Evolutionary conservation across 2,888 invertebrate genomes (phyloP), one percentile per base, ranked within the genome.

Genomic region (Seira musarum): DNA sequence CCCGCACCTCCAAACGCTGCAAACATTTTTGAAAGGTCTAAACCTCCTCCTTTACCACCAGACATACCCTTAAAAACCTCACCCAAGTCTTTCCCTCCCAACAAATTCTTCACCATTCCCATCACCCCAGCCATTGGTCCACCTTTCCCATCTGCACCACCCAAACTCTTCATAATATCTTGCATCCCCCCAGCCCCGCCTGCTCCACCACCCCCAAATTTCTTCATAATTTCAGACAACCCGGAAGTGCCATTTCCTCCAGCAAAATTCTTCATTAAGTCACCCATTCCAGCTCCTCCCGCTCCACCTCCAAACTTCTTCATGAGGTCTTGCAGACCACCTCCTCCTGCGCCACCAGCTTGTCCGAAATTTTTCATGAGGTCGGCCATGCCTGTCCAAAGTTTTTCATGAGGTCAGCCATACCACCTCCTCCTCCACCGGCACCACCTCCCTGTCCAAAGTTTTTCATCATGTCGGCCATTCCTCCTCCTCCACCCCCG

Each of bases 61-160:
- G 74, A 35, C 57, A 74, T 67, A 1, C 61, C 61, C 19, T 71
- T 71, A 5, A 71, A 17, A 10, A 71, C 71, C 8, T 71, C 71
- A 1, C 72, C 72, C 1, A 72, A 46, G 49, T 72, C 72, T 49
- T 72, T 63, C 35, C 72, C 72, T 19, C 72, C 72, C 1, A 72
- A 24, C 1, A 72, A 10, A 21, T 72, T 72, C 17, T 72, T 72
- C 1, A 72, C 72, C 72, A 72, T 72, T 5, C 49, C 64, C 72
- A 72, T 72, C 10, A 72, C 46, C 17, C 72, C 72, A n/a, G 13
- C 65, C 49, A 72, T 6, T 1, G 24, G 49, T 22, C 71, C 71
- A 17, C 60, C 70, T 17, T 72, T 72, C 2, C 64, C 70, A n/a
- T 6, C 60, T 3, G 13, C 25, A 10, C 70, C 70, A 6, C 70